Base-by-base conservation (phyloP, 1,140 invertebrate species). In the Stegodyphus mimosarum region DNA sequence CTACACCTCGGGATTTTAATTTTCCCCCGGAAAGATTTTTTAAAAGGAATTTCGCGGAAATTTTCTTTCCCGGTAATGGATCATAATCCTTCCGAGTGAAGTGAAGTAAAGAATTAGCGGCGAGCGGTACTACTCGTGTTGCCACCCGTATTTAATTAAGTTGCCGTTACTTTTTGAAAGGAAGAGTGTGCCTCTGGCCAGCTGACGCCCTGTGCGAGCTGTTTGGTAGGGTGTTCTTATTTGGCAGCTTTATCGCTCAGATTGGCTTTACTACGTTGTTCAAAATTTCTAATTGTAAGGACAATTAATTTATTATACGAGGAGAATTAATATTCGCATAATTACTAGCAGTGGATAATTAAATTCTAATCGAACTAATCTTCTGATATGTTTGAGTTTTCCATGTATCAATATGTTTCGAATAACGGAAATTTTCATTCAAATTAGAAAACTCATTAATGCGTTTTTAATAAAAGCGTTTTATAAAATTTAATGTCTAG, bases 141-240 rank as follows among this genome's bases (percentile, higher is more conserved):
- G 79, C 79, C 79, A 72, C 60, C 79, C 79, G 79, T 83, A 83
- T 83, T 83, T 83, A 83, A 83, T 83, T 83, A 83, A 83, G 79
- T 83, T 66, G 79, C 79, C 53, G 69, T 83, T 83, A 83, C 79
- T 83, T 83, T 83, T 83, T 83, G 79, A 83, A 83, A 73, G 79
- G 79, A 83, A 83, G 79, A 83, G 70, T 83, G 79, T 52, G 79
- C 69, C 79, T 73, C 53, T 83, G 79, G 49, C 79, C 79, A 83
- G 79, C 79, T 83, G 79, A 83, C 79, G 79, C 79, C 79, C 79
- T 69, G 18, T 60, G 77, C 15, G 77, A 60, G 77, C 51, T 80
- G 77, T 52, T 15, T 33, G 33, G 11, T 18, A n/a, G 5, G 15
- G 49, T 53, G 15, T n/a, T 48, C 48, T 9, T 0, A 10, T 18